Evolutionary conservation across 2,113 vertebrate genomes (phyloP).

Genomic region (Salvelinus alpinus): DNA sequence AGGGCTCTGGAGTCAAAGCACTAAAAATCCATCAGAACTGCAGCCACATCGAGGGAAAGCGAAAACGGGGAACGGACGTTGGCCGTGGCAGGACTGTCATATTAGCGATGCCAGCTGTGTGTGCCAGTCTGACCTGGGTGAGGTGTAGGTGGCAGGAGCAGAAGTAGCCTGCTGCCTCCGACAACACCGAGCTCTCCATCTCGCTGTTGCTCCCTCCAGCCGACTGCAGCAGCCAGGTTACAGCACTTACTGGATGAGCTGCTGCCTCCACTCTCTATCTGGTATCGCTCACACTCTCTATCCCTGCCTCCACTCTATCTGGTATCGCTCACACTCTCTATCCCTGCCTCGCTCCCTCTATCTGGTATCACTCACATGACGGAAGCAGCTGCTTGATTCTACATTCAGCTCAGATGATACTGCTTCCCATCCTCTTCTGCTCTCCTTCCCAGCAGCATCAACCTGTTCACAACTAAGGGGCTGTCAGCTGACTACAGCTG

Average conservation of each 20-base stretch:
- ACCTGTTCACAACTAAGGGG: slow-evolving; percentile 71
- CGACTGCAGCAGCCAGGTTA: slow-evolving; percentile 74
- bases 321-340: too few relatives aligned
- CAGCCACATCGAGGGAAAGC: slow-evolving; percentile 45
- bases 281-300: too few relatives aligned
- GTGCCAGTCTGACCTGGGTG: slow-evolving; percentile 67
- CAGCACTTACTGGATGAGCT: slow-evolving; percentile 66
- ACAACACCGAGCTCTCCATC: slow-evolving; percentile 56
- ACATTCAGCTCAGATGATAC: slow-evolving; percentile 85
- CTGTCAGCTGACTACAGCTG: slow-evolving; percentile 83
- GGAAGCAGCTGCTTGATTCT: slow-evolving; percentile 87
- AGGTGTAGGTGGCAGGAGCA: slow-evolving; percentile 26
- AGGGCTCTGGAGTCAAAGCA: slow-evolving; percentile 63
- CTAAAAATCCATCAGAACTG: slow-evolving; percentile 56
- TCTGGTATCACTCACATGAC: slow-evolving; percentile 64
- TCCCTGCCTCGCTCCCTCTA: slow-evolving; percentile 32
- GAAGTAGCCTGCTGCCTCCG: slow-evolving; percentile 51
- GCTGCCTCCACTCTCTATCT: slow-evolving; percentile 40
- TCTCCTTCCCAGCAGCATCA: slow-evolving; percentile 49
- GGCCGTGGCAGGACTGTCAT: slow-evolving; percentile 65
- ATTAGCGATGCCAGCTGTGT: slow-evolving; percentile 66
- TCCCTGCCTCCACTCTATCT: too few relatives aligned
- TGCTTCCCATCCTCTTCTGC: slow-evolving; percentile 38
- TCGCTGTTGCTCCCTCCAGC: slow-evolving; percentile 38
- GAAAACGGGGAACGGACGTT: slow-evolving; percentile 42